Evolutionary conservation across 2,797 vertebrate species (phyloP).

Genomic region (Eulemur rubriventer): DNA sequence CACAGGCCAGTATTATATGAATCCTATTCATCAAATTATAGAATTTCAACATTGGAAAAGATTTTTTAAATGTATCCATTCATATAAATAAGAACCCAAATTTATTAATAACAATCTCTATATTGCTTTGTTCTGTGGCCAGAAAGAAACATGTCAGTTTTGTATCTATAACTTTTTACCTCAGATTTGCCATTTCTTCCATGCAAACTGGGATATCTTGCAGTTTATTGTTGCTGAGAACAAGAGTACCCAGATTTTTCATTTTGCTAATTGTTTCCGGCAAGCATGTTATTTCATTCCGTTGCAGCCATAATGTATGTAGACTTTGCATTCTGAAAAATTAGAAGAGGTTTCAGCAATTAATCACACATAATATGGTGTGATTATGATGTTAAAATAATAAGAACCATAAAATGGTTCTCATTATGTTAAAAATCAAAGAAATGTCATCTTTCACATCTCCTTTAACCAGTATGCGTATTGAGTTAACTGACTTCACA

Average conservation of each 20-base stretch:
- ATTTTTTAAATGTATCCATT: background rate
- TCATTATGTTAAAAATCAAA: background rate
- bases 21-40: background rate
- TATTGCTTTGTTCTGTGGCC: background rate
- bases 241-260: slow-evolving; percentile 92
- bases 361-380: background rate
- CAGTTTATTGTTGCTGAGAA: slow-evolving; percentile 93
- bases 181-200: slow-evolving; percentile 92
- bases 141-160: background rate
- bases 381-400: background rate
- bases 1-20: background rate
- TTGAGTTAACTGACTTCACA: background rate
- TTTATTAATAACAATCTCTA: background rate
- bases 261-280: slow-evolving; percentile 92
- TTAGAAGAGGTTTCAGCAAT: slow-evolving; percentile 23
- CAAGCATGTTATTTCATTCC: slow-evolving; percentile 91
- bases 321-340: slow-evolving; percentile 92
- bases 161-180: slow-evolving; percentile 82
- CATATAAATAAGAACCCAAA: background rate
- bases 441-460: background rate
- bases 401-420: background rate
- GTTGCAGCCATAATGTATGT: slow-evolving; percentile 96
- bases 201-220: slow-evolving; percentile 92
- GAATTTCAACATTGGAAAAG: background rate
- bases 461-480: background rate